Conservation (phyloP, 2,797 vertebrate genomes). For the Luscinia megarhynchos region DNA sequence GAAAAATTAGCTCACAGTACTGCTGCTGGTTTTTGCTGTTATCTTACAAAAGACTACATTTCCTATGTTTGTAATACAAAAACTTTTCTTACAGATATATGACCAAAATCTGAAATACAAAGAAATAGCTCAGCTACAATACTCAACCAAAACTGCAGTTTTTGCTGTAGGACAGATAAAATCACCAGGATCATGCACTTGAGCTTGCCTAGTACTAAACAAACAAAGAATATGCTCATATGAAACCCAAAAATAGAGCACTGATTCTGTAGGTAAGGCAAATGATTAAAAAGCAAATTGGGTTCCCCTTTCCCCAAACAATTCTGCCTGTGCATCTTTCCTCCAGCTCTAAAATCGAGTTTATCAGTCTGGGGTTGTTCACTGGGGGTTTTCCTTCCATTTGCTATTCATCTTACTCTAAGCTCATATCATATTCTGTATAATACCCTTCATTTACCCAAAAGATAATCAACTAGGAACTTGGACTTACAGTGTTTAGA, state of each 20-base stretch:
- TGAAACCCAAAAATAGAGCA: not conserved
- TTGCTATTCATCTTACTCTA: not conserved
- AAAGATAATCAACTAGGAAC: not conserved
- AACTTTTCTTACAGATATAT: not conserved
- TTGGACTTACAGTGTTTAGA: not conserved
- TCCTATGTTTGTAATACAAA: not conserved
- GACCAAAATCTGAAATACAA: not conserved
- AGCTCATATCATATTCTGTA: not conserved
- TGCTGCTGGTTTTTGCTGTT: not conserved
- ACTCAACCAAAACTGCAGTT: not conserved
- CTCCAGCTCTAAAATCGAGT: not conserved
- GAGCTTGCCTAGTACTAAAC: not conserved
- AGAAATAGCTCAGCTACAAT: not conserved
- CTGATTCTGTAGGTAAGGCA: not conserved
- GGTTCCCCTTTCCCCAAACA: not conserved
- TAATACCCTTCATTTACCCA: not conserved
- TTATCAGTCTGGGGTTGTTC: not conserved
- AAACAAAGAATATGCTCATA: not conserved
- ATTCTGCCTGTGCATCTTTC: not conserved
- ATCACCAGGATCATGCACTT: not conserved
- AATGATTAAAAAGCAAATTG: not conserved
- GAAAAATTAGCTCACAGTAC: not conserved
- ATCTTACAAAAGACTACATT: not conserved
- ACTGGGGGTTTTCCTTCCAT: fast-evolving
- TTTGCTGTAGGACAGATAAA: not conserved